phyloP scores from a whole-genome alignment of 2,888 invertebrate species.

The Hemistola chrysoprasaria region DNA sequence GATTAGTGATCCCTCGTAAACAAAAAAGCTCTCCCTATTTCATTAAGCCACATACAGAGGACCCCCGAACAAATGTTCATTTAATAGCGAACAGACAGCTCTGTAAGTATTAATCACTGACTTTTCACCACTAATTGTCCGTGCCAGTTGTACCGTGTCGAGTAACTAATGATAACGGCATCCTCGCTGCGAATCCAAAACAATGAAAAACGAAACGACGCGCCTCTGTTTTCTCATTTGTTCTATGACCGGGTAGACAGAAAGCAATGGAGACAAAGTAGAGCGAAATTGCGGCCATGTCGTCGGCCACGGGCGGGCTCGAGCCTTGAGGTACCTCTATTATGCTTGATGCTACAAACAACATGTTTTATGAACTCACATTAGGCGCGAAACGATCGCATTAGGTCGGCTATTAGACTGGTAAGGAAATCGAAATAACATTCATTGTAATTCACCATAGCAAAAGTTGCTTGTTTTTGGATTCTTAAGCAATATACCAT shows the following conservation, averaged over 20 bases:
- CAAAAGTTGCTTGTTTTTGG: too few relatives aligned
- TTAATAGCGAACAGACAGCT: constrained; percentile 11
- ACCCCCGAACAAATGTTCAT: constrained; percentile 16
- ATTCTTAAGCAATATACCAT: too few relatives aligned
- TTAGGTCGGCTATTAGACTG: constrained; percentile 60
- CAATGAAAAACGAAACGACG: constrained; percentile 59
- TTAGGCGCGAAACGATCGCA: constrained; percentile 66
- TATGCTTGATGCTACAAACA: constrained; percentile 68
- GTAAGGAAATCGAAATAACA: constrained; percentile 21
- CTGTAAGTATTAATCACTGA: constrained; percentile 28
- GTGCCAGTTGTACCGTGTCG: constrained; percentile 30
- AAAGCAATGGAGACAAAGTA: constrained; percentile 68
- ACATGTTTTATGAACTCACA: constrained; percentile 72
- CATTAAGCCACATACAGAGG: constrained; percentile 12
- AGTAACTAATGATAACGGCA: constrained; percentile 36
- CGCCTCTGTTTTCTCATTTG: constrained; percentile 60
- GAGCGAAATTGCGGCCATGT: constrained; percentile 58
- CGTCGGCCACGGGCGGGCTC: constrained; percentile 39
- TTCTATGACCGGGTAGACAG: constrained; percentile 51
- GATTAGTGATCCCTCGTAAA: constrained; percentile 16
- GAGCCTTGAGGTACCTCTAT: constrained; percentile 43
- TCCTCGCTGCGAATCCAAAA: constrained; percentile 44
- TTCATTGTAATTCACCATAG: not conserved
- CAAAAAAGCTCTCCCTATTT: constrained; percentile 11
- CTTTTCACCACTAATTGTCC: constrained; percentile 37